Conservation (phyloP, 1,140 invertebrate species). For the Coelopa frigida region DNA sequence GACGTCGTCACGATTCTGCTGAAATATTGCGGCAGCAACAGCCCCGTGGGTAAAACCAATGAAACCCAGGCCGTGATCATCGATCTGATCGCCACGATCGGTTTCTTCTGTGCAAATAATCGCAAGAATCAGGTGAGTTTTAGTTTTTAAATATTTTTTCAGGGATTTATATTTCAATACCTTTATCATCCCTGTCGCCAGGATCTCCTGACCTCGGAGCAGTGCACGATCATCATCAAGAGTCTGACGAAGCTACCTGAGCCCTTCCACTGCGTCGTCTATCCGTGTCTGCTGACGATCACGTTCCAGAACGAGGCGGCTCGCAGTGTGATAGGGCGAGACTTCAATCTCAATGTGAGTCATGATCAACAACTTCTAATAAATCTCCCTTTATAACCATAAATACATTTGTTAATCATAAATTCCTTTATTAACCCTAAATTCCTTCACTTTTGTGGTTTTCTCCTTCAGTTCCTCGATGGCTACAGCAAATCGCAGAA, state of each 20-base stretch:
- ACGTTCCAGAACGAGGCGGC: slow-evolving; percentile 33
- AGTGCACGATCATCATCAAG: slow-evolving; percentile 37
- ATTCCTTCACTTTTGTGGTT: slow-evolving; percentile 21
- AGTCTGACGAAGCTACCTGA: slow-evolving; percentile 32
- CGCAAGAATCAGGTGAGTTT: slow-evolving; percentile 46
- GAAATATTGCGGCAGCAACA: slow-evolving; percentile 63
- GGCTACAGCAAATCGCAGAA: slow-evolving; percentile 57
- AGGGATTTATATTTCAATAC: not conserved
- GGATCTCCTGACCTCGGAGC: slow-evolving; percentile 38
- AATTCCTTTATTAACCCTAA: slow-evolving; percentile 16
- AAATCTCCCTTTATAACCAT: not conserved
- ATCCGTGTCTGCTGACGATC: slow-evolving; percentile 75
- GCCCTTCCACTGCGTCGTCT: slow-evolving; percentile 63
- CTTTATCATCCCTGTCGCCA: slow-evolving; percentile 12
- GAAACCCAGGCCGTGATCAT: slow-evolving; percentile 48
- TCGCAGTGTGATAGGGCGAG: slow-evolving; percentile 27
- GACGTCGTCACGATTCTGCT: slow-evolving; percentile 79
- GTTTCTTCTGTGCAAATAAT: slow-evolving; percentile 50
- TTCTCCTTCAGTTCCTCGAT: slow-evolving; percentile 51
- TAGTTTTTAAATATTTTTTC: slow-evolving; percentile 1
- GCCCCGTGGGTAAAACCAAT: slow-evolving; percentile 39
- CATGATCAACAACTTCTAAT: not conserved
- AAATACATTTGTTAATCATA: not conserved
- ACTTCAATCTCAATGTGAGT: slow-evolving; percentile 40
- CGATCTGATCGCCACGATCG: slow-evolving; percentile 49